phyloP scores from a whole-genome alignment of 2,113 vertebrate species.

The Aphyosemion australe region DNA sequence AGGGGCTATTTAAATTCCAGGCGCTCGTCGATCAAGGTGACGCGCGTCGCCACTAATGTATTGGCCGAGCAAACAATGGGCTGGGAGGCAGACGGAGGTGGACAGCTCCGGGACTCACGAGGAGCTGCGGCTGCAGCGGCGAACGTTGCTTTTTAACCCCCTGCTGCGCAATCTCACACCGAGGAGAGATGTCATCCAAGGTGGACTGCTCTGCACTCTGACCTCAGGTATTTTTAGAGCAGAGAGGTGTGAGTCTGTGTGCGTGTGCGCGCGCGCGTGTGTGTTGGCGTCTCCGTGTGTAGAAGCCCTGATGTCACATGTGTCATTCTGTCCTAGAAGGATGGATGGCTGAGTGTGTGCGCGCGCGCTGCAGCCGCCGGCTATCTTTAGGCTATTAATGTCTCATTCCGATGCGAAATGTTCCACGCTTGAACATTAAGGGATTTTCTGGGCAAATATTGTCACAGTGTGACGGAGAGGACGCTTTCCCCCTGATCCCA shows the following conservation, averaged over 20 bases:
- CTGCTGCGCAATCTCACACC: constrained; percentile 20
- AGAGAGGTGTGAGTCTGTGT: constrained; percentile 5
- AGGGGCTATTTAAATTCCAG: constrained; percentile 94
- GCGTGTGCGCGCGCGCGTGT: not conserved
- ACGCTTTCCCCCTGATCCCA: constrained; percentile 20
- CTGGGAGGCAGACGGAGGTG: constrained; percentile 69
- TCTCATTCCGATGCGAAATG: constrained; percentile 54
- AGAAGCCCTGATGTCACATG: constrained; percentile 20
- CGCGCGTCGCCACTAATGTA: constrained; percentile 82
- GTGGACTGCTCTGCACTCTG: constrained; percentile 41
- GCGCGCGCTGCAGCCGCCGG: constrained; percentile 44
- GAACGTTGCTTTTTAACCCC: constrained; percentile 28
- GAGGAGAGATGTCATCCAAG: constrained; percentile 39
- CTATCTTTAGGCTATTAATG: constrained; percentile 47
- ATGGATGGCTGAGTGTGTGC: constrained; percentile 31
- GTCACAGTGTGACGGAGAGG: constrained; percentile 45
- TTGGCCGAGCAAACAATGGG: constrained; percentile 78
- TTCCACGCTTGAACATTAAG: constrained; percentile 60
- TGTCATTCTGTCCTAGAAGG: constrained; percentile 40
- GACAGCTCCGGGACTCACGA: constrained; percentile 67
- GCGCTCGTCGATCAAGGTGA: constrained; percentile 88
- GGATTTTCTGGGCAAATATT: constrained; percentile 65
- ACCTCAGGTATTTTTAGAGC: constrained; percentile 66
- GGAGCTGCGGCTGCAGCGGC: constrained; percentile 33
- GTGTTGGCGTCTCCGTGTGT: not conserved